Evolutionary conservation across 2,113 vertebrate species (phyloP).

Genomic region (Cyphomyrus plagiostoma): DNA sequence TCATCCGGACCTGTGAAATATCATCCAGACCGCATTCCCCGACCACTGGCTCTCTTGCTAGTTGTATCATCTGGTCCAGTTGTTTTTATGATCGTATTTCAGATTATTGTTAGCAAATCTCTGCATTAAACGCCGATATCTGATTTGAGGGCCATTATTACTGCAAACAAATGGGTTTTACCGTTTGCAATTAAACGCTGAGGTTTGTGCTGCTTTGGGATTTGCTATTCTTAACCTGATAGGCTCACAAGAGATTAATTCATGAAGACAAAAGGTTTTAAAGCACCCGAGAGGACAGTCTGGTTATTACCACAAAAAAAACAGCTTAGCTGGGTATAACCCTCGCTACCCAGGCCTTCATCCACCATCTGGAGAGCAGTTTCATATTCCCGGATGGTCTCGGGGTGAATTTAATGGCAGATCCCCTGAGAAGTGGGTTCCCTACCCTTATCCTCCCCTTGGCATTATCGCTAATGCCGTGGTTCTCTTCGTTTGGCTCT

Average conservation of each 20-base stretch:
- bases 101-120: neutral
- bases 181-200: neutral
- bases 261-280: neutral
- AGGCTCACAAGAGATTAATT: neutral
- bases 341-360: no score
- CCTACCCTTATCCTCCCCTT: neutral
- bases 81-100: neutral
- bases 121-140: neutral
- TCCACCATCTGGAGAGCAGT: neutral
- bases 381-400: neutral
- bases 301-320: neutral
- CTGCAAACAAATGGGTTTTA: neutral
- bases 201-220: neutral
- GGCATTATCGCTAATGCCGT: neutral
- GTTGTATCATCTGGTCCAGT: neutral
- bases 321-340: neutral
- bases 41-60: neutral
- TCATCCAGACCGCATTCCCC: neutral
- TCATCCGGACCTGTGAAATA: neutral
- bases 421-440: neutral
- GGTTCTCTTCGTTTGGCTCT: neutral
- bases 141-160: neutral
- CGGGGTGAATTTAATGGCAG: neutral
- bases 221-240: neutral
- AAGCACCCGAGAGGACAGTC: neutral